Evolutionary conservation across 2,797 vertebrate species (phyloP).

Genomic region (Hemitrygon akajei): DNA sequence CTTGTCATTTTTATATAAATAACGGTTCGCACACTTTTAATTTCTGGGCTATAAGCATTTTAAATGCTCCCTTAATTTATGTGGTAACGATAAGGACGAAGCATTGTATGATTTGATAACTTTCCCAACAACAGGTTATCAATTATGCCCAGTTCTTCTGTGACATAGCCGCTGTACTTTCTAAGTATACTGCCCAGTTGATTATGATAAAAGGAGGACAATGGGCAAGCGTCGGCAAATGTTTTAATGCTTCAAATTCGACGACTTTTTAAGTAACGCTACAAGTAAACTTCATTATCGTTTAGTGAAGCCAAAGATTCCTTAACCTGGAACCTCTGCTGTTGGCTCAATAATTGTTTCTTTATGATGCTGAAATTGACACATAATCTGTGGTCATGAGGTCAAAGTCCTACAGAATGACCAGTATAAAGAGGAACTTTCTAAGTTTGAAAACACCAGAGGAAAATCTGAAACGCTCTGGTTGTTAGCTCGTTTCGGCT

Average conservation of each 20-base stretch:
- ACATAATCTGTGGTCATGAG: slow-evolving; percentile 24
- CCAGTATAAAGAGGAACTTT: slow-evolving; percentile 20
- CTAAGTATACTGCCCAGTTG: not conserved
- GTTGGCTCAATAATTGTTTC: slow-evolving; percentile 25
- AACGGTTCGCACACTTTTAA: not conserved
- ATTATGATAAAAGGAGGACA: slow-evolving; percentile 14
- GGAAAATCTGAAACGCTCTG: not conserved
- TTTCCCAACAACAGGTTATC: not conserved
- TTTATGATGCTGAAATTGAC: slow-evolving; percentile 29
- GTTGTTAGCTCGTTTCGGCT: not conserved
- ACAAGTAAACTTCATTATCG: not conserved
- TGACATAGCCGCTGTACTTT: not conserved
- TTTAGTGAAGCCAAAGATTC: not conserved
- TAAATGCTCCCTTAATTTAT: not conserved
- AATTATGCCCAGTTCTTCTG: not conserved
- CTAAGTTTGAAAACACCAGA: not conserved
- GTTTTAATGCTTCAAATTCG: not conserved
- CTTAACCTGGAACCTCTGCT: not conserved
- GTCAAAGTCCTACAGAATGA: slow-evolving; percentile 34
- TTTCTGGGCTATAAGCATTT: not conserved
- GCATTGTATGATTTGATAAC: not conserved
- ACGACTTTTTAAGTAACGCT: slow-evolving; percentile 6
- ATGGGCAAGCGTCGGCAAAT: not conserved
- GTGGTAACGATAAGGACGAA: too few species aligned
- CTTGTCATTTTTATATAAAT: not conserved